Evolutionary conservation across 2,888 invertebrate species (phyloP), one percentile per base, ranked within the genome.

Genomic region (Formica aserva): DNA sequence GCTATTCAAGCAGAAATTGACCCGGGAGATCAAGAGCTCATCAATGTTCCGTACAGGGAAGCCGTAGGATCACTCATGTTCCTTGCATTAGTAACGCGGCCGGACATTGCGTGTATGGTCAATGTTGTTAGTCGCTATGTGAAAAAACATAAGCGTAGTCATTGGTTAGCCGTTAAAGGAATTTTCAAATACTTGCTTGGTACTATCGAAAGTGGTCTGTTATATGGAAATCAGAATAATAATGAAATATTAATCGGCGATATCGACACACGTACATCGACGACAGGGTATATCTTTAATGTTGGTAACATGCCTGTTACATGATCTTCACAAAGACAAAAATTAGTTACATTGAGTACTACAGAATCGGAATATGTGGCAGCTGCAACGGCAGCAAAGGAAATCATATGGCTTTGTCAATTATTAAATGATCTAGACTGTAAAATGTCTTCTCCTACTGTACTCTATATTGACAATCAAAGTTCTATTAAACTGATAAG

Each of bases 31-130:
- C 9, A 66, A 0, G 41, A 72, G 3, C 13, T 18, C 0, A 57
- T 9, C 3, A 81, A 75, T n/a, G 82, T 84, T 0, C 90, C 89
- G 0, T 89, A 87, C 66, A 86, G 91, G n/a, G 89, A 90, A 65
- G 89, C 88, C 0, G 86, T 90, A 2, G 89, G 89, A 0, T 89
- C 89, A 0, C 65, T 91, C 4, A 76, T 87, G 18, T 90, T 88
- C 63, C 41, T 90, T 29, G 60, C 91, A 0, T 57, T 75, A 0
- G 87, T 89, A 0, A 82, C 88, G 2, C 65, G 81, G 9, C 87
- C 89, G 0, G 89, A 90, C 26, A 88, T 90, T 22, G 72, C 88
- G 0, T 88, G 72, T 48, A 84, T 88, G 4, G 88, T 89, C 0
- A 87, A 85, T 29, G 15, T 63, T 0, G 87, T 89, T 15, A 87